Evolutionary conservation across 2,797 vertebrate species (phyloP).

Genomic region (Thaleichthys pacificus): DNA sequence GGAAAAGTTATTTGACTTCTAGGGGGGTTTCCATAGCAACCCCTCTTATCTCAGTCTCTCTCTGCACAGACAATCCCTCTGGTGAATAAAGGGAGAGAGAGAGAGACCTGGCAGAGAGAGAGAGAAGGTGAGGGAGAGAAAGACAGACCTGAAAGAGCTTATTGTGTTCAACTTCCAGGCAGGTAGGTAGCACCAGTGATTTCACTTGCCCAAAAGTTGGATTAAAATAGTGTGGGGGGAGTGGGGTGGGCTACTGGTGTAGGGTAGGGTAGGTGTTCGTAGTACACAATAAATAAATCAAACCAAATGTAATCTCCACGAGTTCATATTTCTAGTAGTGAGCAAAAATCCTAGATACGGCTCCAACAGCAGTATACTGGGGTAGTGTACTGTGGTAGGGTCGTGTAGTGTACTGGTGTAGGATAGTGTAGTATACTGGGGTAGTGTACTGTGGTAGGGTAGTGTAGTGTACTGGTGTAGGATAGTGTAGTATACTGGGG

Average conservation of each 20-base stretch:
- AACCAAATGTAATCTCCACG: too few species aligned
- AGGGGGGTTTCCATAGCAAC: slow-evolving; percentile 72
- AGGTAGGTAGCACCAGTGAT: slow-evolving; percentile 38
- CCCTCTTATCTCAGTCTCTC: slow-evolving; percentile 59
- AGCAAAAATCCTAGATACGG: too few species aligned
- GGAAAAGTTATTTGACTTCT: slow-evolving; percentile 56
- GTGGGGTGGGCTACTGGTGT: slow-evolving; percentile 25
- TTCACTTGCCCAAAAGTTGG: slow-evolving; percentile 39
- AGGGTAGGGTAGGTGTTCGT: too few species aligned
- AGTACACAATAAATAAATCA: too few species aligned
- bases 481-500: too few species aligned
- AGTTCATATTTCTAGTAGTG: too few species aligned
- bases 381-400: too few species aligned
- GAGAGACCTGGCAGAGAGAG: slow-evolving; percentile 37
- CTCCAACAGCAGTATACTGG: too few species aligned
- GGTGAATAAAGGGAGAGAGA: slow-evolving; percentile 64
- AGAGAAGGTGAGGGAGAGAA: neutral
- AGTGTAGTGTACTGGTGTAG: too few species aligned
- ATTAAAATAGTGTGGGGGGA: slow-evolving; percentile 50
- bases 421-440: neutral
- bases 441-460: neutral
- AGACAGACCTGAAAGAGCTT: slow-evolving; percentile 30
- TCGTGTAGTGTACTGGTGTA: too few species aligned
- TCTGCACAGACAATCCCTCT: slow-evolving; percentile 57
- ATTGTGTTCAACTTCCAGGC: slow-evolving; percentile 48